These are phyloP conservation scores for Tortrix viridana DNA, from an alignment of 2,888 invertebrate species.

Conservation along the genomic window DNA sequence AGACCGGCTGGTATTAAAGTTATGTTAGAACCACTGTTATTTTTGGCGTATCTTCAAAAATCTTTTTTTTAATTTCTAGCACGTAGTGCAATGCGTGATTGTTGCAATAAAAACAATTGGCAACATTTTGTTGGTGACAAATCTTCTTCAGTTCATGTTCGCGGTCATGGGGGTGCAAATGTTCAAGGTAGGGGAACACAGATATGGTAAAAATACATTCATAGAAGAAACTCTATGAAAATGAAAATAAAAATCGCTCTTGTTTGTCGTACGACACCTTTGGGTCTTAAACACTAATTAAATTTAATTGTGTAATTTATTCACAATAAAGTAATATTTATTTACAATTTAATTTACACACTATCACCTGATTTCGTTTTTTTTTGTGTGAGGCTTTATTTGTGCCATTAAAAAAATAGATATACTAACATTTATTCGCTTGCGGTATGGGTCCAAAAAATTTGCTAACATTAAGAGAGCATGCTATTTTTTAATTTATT, in stretches of 20 bases:
- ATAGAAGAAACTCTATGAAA: constrained; percentile 42
- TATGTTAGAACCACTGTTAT: too few relatives aligned
- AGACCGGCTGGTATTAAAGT: too few relatives aligned
- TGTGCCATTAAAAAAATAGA: constrained; percentile 49
- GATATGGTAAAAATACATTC: constrained; percentile 39
- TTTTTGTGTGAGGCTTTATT: constrained; percentile 66
- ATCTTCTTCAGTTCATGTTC: constrained; percentile 99
- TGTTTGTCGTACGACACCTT: constrained; percentile 67
- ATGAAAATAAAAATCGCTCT: constrained; percentile 7
- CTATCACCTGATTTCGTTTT: constrained; percentile 67
- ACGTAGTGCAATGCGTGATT: constrained; percentile 99
- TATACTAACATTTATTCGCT: constrained; percentile 67
- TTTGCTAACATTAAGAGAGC: constrained; percentile 62
- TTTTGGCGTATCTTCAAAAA: constrained; percentile 8
- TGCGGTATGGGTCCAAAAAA: constrained; percentile 78
- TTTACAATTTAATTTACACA: constrained; percentile 40
- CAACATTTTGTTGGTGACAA: constrained; percentile 99
- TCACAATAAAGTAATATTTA: constrained; percentile 35
- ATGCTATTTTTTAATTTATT: constrained; percentile 51
- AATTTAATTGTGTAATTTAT: constrained; percentile 43
- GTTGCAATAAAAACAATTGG: constrained; percentile 99
- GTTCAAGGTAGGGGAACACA: constrained; percentile 94
- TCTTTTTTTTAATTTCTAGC: constrained; percentile 81
- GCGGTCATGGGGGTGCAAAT: constrained; percentile 99
- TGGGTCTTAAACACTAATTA: constrained; percentile 61